Base-by-base conservation (phyloP, 2,888 invertebrate species). In the Acleris holmiana region DNA sequence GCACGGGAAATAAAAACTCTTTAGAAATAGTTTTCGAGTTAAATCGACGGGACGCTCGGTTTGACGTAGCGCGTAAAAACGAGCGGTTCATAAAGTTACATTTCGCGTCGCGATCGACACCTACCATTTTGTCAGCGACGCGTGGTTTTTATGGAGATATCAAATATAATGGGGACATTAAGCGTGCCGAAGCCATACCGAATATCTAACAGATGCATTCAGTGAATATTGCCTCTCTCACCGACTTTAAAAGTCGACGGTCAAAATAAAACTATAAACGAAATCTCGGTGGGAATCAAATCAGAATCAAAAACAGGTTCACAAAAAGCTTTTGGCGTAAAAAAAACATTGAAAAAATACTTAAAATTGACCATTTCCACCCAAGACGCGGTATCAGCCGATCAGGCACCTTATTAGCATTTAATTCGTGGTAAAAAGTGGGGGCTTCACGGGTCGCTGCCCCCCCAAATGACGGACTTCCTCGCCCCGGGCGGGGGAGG, bases 401-500 rank as follows among this genome's bases (percentile, higher is more conserved):
- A 86, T 87, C 86, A 80, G 72, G 67, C 73, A 74, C 68, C 86
- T 88, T 86, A 91, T 91, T 91, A 90, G 88, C 91, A 91, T 91
- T 88, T 91, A 91, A 91, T 91, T 88, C 83, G 84, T 83, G 82
- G 80, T 79, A 85, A 84, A 87, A 88, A 86, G 82, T 82, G 81
- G 89, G 79, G 88, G 88, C 83, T 88, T 87, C 85, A 90, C 82
- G 91, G 91, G 86, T 89, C 89, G 91, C 70, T 90, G 91, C 80
- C 85, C 88, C 85, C 86, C 83, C 75, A 91, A 91, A 91, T 86
- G 85, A 85, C 87, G 83, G 80, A 90, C 90, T 90, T 91, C 91
- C 91, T 90, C 74, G 88, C 89, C 85, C 65, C 73, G 83, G 89
- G 82, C 71, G 74, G 76, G 80, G 88, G 88, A 79, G 85, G 86